These are phyloP conservation scores for Cyprinodon tularosa DNA, from an alignment of 2,113 vertebrate genomes.

Conservation along the genomic window DNA sequence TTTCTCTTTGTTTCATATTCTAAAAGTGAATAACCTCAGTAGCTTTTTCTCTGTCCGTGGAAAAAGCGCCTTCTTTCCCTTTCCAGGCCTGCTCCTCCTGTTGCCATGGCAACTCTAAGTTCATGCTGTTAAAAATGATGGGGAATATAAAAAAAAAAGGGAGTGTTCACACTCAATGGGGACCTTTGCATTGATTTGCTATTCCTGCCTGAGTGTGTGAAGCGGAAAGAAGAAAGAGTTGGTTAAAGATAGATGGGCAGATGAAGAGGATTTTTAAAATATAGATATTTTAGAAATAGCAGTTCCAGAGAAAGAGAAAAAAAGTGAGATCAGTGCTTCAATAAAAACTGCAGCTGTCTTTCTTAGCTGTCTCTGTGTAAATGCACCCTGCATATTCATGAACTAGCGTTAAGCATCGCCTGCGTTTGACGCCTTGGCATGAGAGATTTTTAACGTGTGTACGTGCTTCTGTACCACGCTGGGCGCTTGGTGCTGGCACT, in stretches of 20 bases:
- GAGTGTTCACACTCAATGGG: slow-evolving; percentile 55
- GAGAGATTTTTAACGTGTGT: slow-evolving; percentile 26
- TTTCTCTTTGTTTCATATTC: slow-evolving; percentile 3
- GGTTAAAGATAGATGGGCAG: slow-evolving; percentile 33
- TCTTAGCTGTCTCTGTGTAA: slow-evolving; percentile 63
- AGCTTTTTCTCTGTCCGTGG: slow-evolving; percentile 22
- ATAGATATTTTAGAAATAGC: slow-evolving; percentile 8
- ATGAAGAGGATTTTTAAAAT: slow-evolving; percentile 31
- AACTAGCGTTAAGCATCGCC: slow-evolving; percentile 59
- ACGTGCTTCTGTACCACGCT: slow-evolving; percentile 56
- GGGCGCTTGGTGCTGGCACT: slow-evolving; percentile 56
- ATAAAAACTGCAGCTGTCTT: slow-evolving; percentile 62
- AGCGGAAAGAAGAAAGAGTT: slow-evolving; percentile 4
- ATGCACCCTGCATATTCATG: slow-evolving; percentile 76
- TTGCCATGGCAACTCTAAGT: slow-evolving; percentile 80
- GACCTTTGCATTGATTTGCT: slow-evolving; percentile 63
- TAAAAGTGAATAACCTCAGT: slow-evolving; percentile 16
- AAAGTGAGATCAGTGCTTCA: slow-evolving; percentile 66
- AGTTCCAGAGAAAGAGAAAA: slow-evolving; percentile 22
- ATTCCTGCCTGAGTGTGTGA: slow-evolving; percentile 41
- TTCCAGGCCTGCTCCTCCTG: slow-evolving; percentile 68
- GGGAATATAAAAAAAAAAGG: slow-evolving; percentile 55
- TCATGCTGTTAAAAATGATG: slow-evolving; percentile 71
- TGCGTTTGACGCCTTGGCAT: slow-evolving; percentile 40
- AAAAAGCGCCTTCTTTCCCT: slow-evolving; percentile 40